Evolutionary conservation across 2,797 vertebrate species (phyloP).

Genomic region (Aulostomus chinensis): DNA sequence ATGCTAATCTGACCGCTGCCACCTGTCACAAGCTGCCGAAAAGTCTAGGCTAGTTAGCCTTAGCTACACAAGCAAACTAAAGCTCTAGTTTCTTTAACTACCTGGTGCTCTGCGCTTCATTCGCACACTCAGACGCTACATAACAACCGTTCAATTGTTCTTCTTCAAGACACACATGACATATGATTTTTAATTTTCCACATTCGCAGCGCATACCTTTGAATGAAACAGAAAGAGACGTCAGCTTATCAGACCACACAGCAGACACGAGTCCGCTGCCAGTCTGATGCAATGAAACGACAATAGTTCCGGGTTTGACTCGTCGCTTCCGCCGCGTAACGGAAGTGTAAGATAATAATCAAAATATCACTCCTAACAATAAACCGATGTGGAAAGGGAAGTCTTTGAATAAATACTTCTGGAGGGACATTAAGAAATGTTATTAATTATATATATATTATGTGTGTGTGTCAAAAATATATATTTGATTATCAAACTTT

Average conservation of each 20-base stretch:
- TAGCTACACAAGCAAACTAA: slow-evolving; percentile 22
- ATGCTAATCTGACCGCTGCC: slow-evolving; percentile 1
- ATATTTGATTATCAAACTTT: too few relatives aligned
- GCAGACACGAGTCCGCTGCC: slow-evolving; percentile 30
- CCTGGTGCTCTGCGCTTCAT: neutral
- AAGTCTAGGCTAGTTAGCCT: slow-evolving; percentile 41
- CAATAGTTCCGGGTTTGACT: slow-evolving; percentile 44
- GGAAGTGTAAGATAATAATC: slow-evolving; percentile 13
- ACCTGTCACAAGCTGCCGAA: slow-evolving; percentile 43
- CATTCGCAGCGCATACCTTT: slow-evolving; percentile 47
- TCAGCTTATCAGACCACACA: slow-evolving; percentile 41
- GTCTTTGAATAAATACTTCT: too few relatives aligned
- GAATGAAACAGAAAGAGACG: slow-evolving; percentile 52
- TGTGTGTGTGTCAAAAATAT: too few relatives aligned
- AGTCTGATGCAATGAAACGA: slow-evolving; percentile 71
- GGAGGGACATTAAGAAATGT: too few relatives aligned
- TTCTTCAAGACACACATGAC: too few relatives aligned
- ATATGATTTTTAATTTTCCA: too few relatives aligned
- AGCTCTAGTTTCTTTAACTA: neutral
- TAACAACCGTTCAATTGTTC: neutral
- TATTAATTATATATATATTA: too few relatives aligned
- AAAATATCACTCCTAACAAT: neutral
- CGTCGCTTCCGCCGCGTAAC: slow-evolving; percentile 45
- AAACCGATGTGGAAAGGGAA: neutral
- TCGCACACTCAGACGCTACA: rapidly evolving